These are phyloP conservation scores for Ivindomyrus marchei DNA, from an alignment of 2,113 vertebrate species.

Conservation along the genomic window DNA sequence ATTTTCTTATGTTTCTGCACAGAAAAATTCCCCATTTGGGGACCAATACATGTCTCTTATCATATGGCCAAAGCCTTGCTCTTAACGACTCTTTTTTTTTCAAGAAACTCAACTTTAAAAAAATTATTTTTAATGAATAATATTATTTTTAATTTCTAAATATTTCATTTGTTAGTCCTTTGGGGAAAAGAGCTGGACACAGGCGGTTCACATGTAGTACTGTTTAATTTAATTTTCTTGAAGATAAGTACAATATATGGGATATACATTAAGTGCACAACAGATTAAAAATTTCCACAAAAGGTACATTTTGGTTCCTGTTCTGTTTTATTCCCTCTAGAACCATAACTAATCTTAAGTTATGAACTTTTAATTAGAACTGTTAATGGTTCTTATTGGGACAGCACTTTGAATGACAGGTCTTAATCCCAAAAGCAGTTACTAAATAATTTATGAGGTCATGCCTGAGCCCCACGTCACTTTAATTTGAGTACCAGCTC, in stretches of 20 bases:
- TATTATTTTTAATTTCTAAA: neutral
- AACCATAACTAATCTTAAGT: neutral
- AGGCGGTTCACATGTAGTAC: neutral
- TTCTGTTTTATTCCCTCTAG: neutral
- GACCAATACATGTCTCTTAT: neutral
- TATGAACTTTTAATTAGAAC: neutral
- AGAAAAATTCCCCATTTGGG: neutral
- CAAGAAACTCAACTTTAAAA: neutral
- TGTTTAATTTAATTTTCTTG: neutral
- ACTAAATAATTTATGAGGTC: conserved; percentile 46
- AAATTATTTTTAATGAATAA: neutral
- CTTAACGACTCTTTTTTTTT: neutral
- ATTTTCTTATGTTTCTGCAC: neutral
- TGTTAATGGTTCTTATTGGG: conserved; percentile 7
- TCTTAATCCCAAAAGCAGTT: conserved; percentile 8
- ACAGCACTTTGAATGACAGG: conserved; percentile 30
- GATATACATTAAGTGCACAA: neutral
- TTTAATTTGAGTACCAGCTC: conserved; percentile 23
- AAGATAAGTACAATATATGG: neutral
- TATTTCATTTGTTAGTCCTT: neutral
- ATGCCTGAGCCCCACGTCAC: neutral
- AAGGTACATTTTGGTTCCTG: neutral
- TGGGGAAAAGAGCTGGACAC: neutral
- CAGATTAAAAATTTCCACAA: neutral
- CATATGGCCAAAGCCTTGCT: neutral